Percentiles rank a stretch among this genome's conserved stretches.
Conservation (phyloP, 2,113 vertebrate genomes). For the Cryptomyrus ogoouensis region DNA sequence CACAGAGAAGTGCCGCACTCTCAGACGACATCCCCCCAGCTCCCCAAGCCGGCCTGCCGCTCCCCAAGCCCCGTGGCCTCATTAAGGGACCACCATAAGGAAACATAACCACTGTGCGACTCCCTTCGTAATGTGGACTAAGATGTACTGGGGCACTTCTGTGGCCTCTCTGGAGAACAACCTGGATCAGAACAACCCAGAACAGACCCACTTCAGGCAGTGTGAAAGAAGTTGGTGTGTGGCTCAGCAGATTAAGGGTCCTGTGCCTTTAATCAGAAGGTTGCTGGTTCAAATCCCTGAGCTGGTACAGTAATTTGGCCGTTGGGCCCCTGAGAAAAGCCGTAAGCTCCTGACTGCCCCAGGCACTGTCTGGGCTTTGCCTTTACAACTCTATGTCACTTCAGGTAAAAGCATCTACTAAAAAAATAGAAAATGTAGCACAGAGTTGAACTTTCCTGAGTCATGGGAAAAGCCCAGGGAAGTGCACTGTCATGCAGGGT, state of each 20-base stretch:
- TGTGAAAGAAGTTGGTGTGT: neutral
- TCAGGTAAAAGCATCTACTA: neutral
- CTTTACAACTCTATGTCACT: neutral
- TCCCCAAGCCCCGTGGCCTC: neutral
- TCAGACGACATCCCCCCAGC: neutral
- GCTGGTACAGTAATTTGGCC: neutral
- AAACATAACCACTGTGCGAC: neutral
- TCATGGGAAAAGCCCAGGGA: neutral
- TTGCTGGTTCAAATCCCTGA: neutral
- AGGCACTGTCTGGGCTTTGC: neutral
- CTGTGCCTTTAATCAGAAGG: neutral
- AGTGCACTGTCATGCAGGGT: neutral
- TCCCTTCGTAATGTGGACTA: neutral
- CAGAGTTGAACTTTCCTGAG: neutral
- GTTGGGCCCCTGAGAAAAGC: neutral
- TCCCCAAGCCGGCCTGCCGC: neutral
- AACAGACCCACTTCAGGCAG: neutral
- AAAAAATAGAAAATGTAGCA: neutral
- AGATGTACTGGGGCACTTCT: neutral
- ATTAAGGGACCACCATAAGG: neutral
- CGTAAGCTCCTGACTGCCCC: neutral
- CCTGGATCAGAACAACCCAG: neutral
- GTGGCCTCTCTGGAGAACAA: neutral
- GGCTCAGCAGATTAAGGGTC: neutral
- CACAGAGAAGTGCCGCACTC: conserved; percentile 19